These are phyloP conservation scores for Pluvianellus socialis DNA, from an alignment of 2,113 vertebrate species.

Conservation along the genomic window DNA sequence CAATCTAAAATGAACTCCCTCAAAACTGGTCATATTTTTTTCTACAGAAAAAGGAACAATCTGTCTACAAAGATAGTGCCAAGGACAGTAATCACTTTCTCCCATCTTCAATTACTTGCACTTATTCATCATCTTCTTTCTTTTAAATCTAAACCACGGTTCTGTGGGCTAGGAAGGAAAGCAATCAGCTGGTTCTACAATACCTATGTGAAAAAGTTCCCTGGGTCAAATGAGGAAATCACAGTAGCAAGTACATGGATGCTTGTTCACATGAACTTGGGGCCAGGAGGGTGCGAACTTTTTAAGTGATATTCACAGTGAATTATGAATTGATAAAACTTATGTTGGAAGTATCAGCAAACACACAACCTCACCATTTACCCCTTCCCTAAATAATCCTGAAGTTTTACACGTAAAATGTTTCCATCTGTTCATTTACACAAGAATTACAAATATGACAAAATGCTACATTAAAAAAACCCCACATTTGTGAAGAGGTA, in stretches of 20 bases:
- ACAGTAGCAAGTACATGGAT: not conserved
- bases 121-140: not conserved
- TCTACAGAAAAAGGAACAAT: not conserved
- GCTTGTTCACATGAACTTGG: not conserved
- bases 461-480: not conserved
- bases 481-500: not conserved
- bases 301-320: not conserved
- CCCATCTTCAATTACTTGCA: not conserved
- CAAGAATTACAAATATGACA: not conserved
- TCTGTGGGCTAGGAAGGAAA: not conserved
- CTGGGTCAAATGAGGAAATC: not conserved
- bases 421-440: slow-evolving; percentile 22
- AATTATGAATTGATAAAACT: not conserved
- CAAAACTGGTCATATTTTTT: not conserved
- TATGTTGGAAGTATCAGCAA: not conserved
- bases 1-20: not conserved
- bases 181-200: not conserved
- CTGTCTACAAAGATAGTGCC: not conserved
- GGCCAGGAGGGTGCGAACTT: not conserved
- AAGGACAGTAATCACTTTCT: not conserved
- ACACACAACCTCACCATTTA: not conserved
- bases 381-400: not conserved
- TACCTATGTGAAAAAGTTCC: not conserved
- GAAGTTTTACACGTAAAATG: not conserved
- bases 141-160: not conserved